Percentiles rank a stretch among this genome's conserved stretches.
These are phyloP conservation scores for Zaprionus lachaisei DNA, from an alignment of 1,140 invertebrate genomes.

Conservation along the genomic window DNA sequence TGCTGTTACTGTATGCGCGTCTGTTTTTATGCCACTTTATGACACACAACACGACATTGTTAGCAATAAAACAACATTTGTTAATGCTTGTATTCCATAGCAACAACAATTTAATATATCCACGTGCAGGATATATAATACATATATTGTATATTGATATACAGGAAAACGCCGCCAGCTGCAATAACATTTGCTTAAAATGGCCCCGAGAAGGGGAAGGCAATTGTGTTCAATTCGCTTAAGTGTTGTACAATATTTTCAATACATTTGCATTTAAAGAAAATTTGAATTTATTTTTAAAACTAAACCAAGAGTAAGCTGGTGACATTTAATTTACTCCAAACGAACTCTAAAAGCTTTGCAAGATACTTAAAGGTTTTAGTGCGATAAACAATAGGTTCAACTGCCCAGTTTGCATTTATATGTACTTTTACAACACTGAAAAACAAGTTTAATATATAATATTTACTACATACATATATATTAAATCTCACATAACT, in stretches of 20 bases:
- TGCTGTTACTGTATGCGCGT: slow-evolving; percentile 37
- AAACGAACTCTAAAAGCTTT: not conserved
- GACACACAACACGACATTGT: slow-evolving; percentile 43
- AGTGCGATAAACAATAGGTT: too few species aligned
- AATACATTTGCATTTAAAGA: not conserved
- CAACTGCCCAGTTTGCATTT: too few species aligned
- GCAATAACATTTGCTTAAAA: slow-evolving; percentile 9
- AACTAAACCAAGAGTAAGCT: not conserved
- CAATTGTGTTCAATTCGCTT: not conserved
- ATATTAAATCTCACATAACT: too few species aligned
- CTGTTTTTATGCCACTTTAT: slow-evolving; percentile 45
- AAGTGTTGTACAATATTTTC: not conserved
- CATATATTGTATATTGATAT: not conserved
- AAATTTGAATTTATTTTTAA: not conserved
- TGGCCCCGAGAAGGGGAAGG: not conserved
- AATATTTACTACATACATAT: too few species aligned
- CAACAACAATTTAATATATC: slow-evolving; percentile 39
- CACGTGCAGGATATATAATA: slow-evolving; percentile 9
- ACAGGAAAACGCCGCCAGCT: slow-evolving; percentile 1
- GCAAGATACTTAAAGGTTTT: fast-evolving
- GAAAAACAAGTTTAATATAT: too few species aligned
- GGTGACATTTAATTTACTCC: too few species aligned
- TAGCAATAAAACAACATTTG: slow-evolving; percentile 52
- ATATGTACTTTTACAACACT: too few species aligned
- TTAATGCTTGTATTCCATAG: slow-evolving; percentile 44